Conservation (phyloP, 2,113 vertebrate species). For the Cynoglossus semilaevis region DNA sequence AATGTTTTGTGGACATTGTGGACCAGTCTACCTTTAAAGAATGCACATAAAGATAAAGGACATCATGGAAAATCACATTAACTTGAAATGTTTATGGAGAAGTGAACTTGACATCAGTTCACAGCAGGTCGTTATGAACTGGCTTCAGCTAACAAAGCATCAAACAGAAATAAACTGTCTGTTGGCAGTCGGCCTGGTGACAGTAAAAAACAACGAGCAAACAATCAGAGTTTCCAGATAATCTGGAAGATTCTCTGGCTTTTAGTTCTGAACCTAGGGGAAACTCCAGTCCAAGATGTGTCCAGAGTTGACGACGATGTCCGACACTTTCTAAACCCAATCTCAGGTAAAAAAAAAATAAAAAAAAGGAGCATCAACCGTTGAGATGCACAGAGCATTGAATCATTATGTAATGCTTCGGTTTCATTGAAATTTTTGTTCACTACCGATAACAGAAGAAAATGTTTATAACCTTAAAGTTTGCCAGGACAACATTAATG, state of each 20-base stretch:
- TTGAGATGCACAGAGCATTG: no score
- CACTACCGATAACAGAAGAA: no score
- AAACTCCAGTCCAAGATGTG: conserved; percentile 22
- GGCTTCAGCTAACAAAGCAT: conserved; percentile 3
- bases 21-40: background rate
- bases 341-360: no score
- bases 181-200: background rate
- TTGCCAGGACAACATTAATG: no score
- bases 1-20: no score
- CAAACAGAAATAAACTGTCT: conserved; percentile 16
- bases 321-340: no score
- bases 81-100: background rate
- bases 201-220: conserved; percentile 17
- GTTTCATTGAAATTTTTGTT: no score
- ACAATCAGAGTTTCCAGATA: conserved; percentile 6
- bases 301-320: background rate
- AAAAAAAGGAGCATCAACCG: no score
- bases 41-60: conserved; percentile 1
- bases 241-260: background rate
- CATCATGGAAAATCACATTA: background rate
- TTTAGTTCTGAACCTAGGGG: background rate
- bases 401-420: no score
- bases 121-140: background rate
- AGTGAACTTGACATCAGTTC: background rate
- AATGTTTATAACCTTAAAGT: no score